Evolutionary conservation across 2,113 vertebrate species (phyloP).

Genomic region (Pseudonaja textilis): DNA sequence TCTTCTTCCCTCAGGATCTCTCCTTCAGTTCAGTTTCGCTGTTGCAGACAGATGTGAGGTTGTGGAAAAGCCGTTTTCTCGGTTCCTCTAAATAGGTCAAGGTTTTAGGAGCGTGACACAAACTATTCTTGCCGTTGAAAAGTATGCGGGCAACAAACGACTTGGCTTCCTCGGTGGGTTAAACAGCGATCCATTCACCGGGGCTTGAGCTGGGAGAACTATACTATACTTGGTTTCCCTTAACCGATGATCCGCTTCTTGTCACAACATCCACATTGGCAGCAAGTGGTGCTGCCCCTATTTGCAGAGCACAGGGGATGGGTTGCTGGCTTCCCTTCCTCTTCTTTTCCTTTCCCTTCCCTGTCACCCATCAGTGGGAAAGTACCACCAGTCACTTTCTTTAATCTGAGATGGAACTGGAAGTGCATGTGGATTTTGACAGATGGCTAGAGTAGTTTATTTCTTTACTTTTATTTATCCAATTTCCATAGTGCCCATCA

Average conservation of each 20-base stretch:
- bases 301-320: background rate
- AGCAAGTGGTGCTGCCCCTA: background rate
- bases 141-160: background rate
- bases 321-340: background rate
- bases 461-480: background rate
- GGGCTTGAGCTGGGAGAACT: background rate
- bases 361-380: background rate
- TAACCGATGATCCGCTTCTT: background rate
- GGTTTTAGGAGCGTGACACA: conserved; percentile 7
- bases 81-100: conserved; percentile 45
- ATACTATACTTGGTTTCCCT: background rate
- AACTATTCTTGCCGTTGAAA: background rate
- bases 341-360: background rate
- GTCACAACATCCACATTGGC: background rate
- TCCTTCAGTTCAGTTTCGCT: background rate
- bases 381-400: background rate
- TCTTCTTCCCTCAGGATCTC: background rate
- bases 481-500: background rate
- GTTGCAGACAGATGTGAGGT: background rate
- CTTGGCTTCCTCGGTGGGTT: background rate
- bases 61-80: background rate
- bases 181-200: background rate
- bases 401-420: background rate
- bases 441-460: background rate
- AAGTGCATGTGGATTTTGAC: background rate